Base-by-base conservation (phyloP, 2,113 vertebrate species). In the Hepsetus odoe region DNA sequence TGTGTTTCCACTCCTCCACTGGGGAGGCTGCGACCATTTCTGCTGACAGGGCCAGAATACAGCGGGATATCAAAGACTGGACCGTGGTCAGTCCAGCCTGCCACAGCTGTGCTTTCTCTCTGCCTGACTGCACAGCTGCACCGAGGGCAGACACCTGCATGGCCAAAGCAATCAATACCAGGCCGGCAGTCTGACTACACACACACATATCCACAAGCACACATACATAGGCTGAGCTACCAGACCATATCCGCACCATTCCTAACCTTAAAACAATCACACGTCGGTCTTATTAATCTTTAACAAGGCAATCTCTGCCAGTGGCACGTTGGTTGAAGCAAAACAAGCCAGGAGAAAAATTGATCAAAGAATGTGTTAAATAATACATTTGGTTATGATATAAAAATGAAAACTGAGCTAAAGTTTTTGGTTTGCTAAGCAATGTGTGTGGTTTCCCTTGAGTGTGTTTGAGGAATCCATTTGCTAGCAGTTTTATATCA, bases 271-370 rank as follows among this genome's bases (percentile, higher is more conserved):
- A 83, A 81, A 77, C 76, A 80, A 81, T 85, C 79, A 46, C 79
- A 76, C 61, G 33, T 40, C 55, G 62, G 81, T 81, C 82, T 85
- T 85, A 89, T 89, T 83, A 89, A 91, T 89, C 87, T 89, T 90
- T 90, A 88, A 89, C 66, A 85, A 89, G 82, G 77, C 86, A 88
- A 87, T 89, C 87, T 86, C 79, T 84, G 74, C 58, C 68, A 83
- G 59, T 75, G 74, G 74, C 77, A 76, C 72, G 44, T 68, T 75
- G 51, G 74, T 55, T 59, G 51, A 71, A 16, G 71, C 83, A 84
- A 85, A 89, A 86, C 81, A 88, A 85, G 81, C 77, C 26, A 72
- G 56, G 83, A 73, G 70, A 82, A 79, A 83, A 86, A 84, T 61
- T n/a, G 74, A 84, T 84, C 83, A 82, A 82, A 72, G 72, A 77